Base-by-base conservation (phyloP, 2,113 vertebrate species). In the Lampris megalopsis region DNA sequence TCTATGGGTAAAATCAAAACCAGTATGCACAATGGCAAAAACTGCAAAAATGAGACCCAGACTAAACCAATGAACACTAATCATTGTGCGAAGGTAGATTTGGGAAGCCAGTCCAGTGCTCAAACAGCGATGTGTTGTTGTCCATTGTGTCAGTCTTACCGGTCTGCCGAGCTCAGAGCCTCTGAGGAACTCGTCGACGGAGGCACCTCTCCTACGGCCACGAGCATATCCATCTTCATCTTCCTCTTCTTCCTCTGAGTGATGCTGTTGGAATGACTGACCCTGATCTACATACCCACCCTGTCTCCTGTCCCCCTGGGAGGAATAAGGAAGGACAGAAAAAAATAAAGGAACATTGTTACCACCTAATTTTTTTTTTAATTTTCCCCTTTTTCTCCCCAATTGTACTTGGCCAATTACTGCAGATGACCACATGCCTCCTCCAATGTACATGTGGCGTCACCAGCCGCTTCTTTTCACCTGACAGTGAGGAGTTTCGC, bases 101-200 rank as follows among this genome's bases (percentile, higher is more conserved):
- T 36, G 52, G 62, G 73, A 63, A 54, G 81, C 24, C 59, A 10
- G 64, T 66, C 71, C 47, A 35, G 45, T 47, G 63, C 24, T 24
- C 24, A 37, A 40, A 52, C 35, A n/a, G 1, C 42, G 45, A 52
- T 47, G 56, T 62, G 13, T n/a, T 1, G 45, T 64, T 7, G 4
- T 63, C 49, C 24, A 6, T 68, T 54, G 5, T 35, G 38, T 60
- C 3, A 37, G 60, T 76, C 94, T 91, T 89, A 98, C 97, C 92
- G 95, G 98, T 88, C 97, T 96, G 41, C 97, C 97, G 0, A 98
- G 94, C 60, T 98, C 97, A 0, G 98, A 98, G 4, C 96, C 97
- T 70, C 95, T 94, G 61, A 99, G 95, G 83, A 99, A 99, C 70
- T 99, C 98, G 1, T 99, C 98, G 0, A 99, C 97, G 0, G 98